Percentiles rank a stretch among this genome's conserved stretches.
phyloP scores from a whole-genome alignment of 2,888 invertebrate species.

The Polymixis flavicincta region DNA sequence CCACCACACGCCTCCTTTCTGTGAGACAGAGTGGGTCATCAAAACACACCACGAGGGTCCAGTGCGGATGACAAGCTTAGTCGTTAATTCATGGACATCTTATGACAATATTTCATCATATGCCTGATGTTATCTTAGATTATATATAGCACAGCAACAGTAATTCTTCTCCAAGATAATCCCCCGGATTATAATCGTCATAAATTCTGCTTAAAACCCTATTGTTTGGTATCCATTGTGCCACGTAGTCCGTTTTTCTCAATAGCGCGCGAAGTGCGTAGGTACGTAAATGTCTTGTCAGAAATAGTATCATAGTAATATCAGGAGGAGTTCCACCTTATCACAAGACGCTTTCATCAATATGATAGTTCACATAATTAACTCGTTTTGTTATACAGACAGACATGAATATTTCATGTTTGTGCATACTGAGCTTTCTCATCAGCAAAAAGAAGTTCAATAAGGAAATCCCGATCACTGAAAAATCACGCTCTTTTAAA shows the following conservation, averaged over 20 bases:
- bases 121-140: background rate
- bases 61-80: background rate
- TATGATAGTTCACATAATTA: conserved; percentile 13
- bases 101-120: background rate
- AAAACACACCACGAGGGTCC: background rate
- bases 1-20: background rate
- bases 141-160: conserved; percentile 4
- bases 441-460: background rate
- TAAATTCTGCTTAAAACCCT: conserved; percentile 33
- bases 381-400: background rate
- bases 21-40: background rate
- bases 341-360: background rate
- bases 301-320: conserved; percentile 13
- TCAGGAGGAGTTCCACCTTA: background rate
- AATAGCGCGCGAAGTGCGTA: conserved; percentile 10
- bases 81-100: background rate
- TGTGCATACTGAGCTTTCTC: too few relatives aligned
- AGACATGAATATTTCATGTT: conserved; percentile 11
- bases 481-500: too few relatives aligned
- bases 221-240: conserved; percentile 32
- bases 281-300: too few relatives aligned
- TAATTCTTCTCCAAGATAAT: conserved; percentile 9
- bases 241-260: conserved; percentile 10
- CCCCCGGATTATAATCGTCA: background rate
- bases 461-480: too few relatives aligned